Base-by-base conservation (phyloP, 2,113 vertebrate genomes). In the Chrysochloris asiatica region DNA sequence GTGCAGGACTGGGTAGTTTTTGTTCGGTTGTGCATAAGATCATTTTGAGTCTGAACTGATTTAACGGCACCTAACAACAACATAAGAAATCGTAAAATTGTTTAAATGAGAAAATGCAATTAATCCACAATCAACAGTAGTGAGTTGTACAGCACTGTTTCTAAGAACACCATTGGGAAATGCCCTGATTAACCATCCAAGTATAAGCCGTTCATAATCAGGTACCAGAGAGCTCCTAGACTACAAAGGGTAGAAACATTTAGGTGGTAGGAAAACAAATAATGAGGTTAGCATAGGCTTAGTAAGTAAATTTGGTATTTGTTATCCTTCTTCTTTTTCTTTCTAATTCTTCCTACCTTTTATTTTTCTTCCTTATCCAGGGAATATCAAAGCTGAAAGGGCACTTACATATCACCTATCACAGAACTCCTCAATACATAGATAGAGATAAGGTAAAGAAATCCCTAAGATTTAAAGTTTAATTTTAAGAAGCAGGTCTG, bases 401-500 rank as follows among this genome's bases (percentile, higher is more conserved):
- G 17, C 45, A 63, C 36, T 38, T 33, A 90, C 16, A 48, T 45
- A 56, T 41, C 21, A 85, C 45, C 59, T 77, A 43, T n/a, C 30
- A 41, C 10, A 82, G 87, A 5, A 14, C 38, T 7, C 2, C 30
- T 84, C 45, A 77, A 56, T 81, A 88, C 38, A 33, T 81, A 72
- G 24, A 4, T 14, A 85, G 67, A 63, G 14, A 59, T 83, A 92
- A 92, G 12, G n/a, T 56, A 56, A 41, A 92, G 36, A 83, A 92
- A 28, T 75, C 47, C 56, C 77, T 14, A 59, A 75, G 72, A 80
- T 38, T 21, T 19, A 54, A 54, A 54, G 52, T 54, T 4, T 54
- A 54, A 54, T 54, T 54, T n/a, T 54, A 54, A 54, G 21, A 54
- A 54, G 14, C 13, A 54, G 52, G 52, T 54, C 52, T 10, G 7